Evolutionary conservation across 2,888 invertebrate genomes (phyloP), one percentile per base, ranked within the genome.

Genomic region (Coecobrya sp.): DNA sequence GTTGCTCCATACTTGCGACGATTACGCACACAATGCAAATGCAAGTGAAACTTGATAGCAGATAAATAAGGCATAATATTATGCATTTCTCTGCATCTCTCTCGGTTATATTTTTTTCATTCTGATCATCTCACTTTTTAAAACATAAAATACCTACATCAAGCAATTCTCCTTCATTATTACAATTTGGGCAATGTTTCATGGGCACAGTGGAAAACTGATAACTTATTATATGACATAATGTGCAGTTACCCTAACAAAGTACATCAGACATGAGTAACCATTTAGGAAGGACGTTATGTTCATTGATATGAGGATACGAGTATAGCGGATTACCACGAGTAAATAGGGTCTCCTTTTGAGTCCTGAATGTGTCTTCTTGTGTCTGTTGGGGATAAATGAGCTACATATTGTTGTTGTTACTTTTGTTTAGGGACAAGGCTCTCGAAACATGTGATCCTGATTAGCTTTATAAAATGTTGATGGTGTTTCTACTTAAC

Each of bases 381-480:
- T 76, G 22, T 45, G 19, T 45, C 7, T 59, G 30, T 19, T 55
- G 16, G 52, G 82, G 79, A 81, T 59, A 59, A 82, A 52, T 84
- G 68, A 65, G 70, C 36, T 25, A 25, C 49, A 42, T 52, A 27
- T 86, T 68, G 86, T 52, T 70, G 45, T 42, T 11, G 13, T 8
- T 62, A 19, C 36, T 70, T 70, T 68, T 70, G 30, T 70, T 68
- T 49, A 62, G 30, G 52, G 13, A 62, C 85, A 70, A 62, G 65
- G 27, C 27, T 65, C 16, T 52, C 19, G 70, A n/a, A 88, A 86
- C 88, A 92, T 89, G 85, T 92, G 92, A 92, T 88, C 85, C 92
- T 92, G 84, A 92, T 92, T 92, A 92, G 89, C 92, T 59, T 22
- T 70, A 92, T 92, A 89, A 92, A 89, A 89, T 89, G 92, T 52